phyloP scores from a whole-genome alignment of 1,140 invertebrate species.

The Diabrotica virgifera region DNA sequence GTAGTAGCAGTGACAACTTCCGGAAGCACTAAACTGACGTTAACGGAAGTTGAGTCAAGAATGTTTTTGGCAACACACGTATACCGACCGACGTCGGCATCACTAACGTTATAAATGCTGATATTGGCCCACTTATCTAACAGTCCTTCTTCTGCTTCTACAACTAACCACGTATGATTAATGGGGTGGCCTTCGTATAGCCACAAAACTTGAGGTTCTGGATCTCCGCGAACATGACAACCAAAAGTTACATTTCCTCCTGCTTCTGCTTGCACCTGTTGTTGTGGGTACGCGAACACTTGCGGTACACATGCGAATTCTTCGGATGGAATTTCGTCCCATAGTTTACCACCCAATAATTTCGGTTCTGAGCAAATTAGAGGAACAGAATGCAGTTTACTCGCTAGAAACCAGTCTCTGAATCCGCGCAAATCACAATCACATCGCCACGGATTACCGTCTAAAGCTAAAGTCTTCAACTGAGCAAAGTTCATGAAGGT shows the following conservation, averaged over 20 bases:
- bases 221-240: conserved; percentile 78
- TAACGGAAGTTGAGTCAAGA: conserved; percentile 66
- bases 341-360: conserved; percentile 57
- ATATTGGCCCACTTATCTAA: conserved; percentile 67
- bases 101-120: conserved; percentile 70
- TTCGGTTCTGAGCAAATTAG: conserved; percentile 62
- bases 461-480: conserved; percentile 73
- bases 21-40: conserved; percentile 68
- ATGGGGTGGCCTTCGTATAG: conserved; percentile 68
- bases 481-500: conserved; percentile 64
- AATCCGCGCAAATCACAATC: conserved; percentile 81
- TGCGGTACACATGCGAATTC: conserved; percentile 75
- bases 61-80: conserved; percentile 74
- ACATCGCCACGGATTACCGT: conserved; percentile 87
- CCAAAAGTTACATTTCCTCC: conserved; percentile 76
- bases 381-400: conserved; percentile 64
- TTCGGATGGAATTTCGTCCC: conserved; percentile 62
- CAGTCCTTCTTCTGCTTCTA: conserved; percentile 48
- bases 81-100: conserved; percentile 77
- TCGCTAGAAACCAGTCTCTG: conserved; percentile 73
- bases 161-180: conserved; percentile 50
- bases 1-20: conserved; percentile 65
- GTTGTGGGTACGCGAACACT: conserved; percentile 47
- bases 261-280: conserved; percentile 61
- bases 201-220: conserved; percentile 80